phyloP scores from a whole-genome alignment of 2,797 vertebrate genomes.

The Limnodromus scolopaceus region DNA sequence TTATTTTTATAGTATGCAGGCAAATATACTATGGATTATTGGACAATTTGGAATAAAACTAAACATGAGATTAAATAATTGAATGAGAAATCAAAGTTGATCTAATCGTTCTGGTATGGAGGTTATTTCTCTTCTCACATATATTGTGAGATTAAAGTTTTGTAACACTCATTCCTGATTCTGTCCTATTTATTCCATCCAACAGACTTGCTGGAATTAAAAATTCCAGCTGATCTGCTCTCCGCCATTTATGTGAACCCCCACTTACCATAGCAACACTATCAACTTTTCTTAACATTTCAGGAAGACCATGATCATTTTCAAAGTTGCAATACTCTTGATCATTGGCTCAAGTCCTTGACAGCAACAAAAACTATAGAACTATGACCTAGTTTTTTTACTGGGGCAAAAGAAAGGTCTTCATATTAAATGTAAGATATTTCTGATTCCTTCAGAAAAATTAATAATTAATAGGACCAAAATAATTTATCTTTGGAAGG shows the following conservation, averaged over 20 bases:
- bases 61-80: background rate
- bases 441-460: background rate
- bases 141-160: background rate
- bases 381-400: background rate
- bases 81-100: background rate
- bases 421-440: background rate
- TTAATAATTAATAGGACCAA: background rate
- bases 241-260: background rate
- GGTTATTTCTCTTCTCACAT: background rate
- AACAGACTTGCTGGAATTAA: background rate
- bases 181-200: background rate
- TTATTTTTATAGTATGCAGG: background rate
- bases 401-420: background rate
- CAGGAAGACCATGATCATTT: background rate
- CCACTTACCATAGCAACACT: background rate
- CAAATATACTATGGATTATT: background rate
- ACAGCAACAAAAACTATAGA: background rate
- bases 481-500: background rate
- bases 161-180: background rate
- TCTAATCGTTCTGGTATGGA: background rate
- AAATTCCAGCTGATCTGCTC: background rate
- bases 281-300: background rate
- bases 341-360: background rate
- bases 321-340: background rate
- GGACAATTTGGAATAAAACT: background rate